Evolutionary conservation across 2,797 vertebrate species (phyloP).

Genomic region (Danio albolineatus): DNA sequence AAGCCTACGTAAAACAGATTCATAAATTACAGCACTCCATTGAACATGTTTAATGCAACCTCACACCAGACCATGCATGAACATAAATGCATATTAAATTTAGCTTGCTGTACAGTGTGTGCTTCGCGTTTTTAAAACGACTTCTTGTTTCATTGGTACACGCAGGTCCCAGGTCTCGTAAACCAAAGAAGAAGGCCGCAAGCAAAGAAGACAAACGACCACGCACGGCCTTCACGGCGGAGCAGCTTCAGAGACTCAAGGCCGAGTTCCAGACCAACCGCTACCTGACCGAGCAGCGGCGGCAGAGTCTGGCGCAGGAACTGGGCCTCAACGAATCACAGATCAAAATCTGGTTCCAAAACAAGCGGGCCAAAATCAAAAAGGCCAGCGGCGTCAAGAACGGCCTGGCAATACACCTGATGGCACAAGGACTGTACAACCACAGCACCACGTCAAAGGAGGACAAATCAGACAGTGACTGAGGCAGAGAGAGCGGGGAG

Average conservation of each 20-base stretch:
- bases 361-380: conserved; percentile 96
- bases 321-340: conserved; percentile 94
- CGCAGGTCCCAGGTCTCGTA: conserved; percentile 94
- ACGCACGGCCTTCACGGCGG: conserved; percentile 92
- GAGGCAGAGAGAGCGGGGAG: conserved; percentile 74
- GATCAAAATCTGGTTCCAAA: conserved; percentile 98
- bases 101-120: neutral
- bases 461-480: conserved; percentile 97
- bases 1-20: conserved; percentile 31
- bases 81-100: conserved; percentile 1
- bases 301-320: conserved; percentile 91
- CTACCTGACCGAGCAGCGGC: conserved; percentile 92
- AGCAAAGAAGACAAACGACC: conserved; percentile 95
- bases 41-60: neutral
- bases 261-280: conserved; percentile 93
- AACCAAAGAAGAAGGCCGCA: conserved; percentile 97
- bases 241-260: conserved; percentile 94
- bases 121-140: neutral
- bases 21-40: conserved; percentile 21
- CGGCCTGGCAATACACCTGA: conserved; percentile 90
- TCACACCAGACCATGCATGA: neutral
- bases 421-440: conserved; percentile 96
- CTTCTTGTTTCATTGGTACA: conserved; percentile 47
- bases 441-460: conserved; percentile 92
- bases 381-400: conserved; percentile 90